Evolutionary conservation across 35 echinoderm and acorn worm genomes (phyloP).

Genomic region (Anneissia japonica): DNA sequence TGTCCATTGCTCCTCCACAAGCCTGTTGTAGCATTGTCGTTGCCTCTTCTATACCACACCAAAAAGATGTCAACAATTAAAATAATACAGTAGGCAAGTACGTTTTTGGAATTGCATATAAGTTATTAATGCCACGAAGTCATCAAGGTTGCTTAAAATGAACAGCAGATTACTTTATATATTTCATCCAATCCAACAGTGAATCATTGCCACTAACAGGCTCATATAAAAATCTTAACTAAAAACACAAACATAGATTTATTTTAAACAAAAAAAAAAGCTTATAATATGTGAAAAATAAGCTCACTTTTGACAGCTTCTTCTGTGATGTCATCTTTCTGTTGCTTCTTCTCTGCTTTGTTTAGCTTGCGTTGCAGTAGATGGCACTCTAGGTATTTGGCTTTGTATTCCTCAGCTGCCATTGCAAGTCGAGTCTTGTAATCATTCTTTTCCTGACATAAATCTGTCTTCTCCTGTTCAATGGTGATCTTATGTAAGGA

Average conservation of each 20-base stretch:
- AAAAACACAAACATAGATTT: no score
- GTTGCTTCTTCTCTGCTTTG: slow-evolving; percentile 30
- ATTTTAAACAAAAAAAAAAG: no score
- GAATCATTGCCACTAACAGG: no score
- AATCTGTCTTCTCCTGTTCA: slow-evolving; percentile 12
- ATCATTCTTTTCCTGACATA: slow-evolving; percentile 43
- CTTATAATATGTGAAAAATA: no score
- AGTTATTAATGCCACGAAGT: no score
- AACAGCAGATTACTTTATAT: no score
- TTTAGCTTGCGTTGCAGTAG: slow-evolving; percentile 18
- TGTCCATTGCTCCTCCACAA: slow-evolving; percentile 8
- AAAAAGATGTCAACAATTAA: no score
- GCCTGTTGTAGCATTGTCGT: neutral
- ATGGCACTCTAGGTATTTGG: slow-evolving; percentile 48
- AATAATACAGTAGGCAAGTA: no score
- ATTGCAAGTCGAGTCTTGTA: slow-evolving; percentile 57
- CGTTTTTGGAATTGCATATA: no score
- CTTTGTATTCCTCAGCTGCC: slow-evolving; percentile 84
- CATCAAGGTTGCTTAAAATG: no score
- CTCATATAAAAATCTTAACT: no score
- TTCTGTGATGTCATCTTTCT: neutral
- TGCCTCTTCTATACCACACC: neutral
- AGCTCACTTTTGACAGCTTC: neutral
- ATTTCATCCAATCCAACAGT: no score
- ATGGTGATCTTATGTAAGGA: neutral